Base-by-base conservation (phyloP, 2,797 vertebrate genomes). In the Acanthis flammea region DNA sequence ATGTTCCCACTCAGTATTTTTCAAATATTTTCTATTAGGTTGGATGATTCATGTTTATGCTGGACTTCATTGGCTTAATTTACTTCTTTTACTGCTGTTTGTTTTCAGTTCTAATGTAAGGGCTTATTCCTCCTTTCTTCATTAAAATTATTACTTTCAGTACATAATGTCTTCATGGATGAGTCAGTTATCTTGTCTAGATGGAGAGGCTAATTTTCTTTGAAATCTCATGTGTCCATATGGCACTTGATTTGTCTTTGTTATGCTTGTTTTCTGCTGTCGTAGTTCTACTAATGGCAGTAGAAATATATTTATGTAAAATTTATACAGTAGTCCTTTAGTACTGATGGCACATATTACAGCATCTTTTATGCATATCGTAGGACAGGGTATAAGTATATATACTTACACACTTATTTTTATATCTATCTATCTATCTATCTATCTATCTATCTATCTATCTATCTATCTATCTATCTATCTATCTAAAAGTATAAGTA, bases 1-100 rank as follows among this genome's bases (percentile, higher is more conserved):
- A 81, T 91, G 84, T 87, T 97, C 94, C 91, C 61, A 86, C 55
- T 87, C 92, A 91, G 89, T 95, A 88, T 90, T 87, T 97, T 97
- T 92, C 65, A 96, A 94, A 96, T 95, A 91, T 86, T 97, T 76
- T 86, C 61, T 87, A 30, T 48, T 86, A 28, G 45, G 14, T 45
- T 82, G 68, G 19, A 33, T 89, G 78, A 86, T 80, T 95, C 65
- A 53, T 96, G 75, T 72, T 96, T 92, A 89, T 93, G 54, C 61
- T 92, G 91, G 58, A 86, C 79, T 57, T 87, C 78, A 61, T 86
- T 91, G 88, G 33, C 37, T 94, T 25, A 53, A 14, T 86, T 92
- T 90, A 80, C 68, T 91, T 45, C 33, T 91, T 95, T 77, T 27
- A 45, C 33, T 86, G 25, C 35, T 83, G 51, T 62, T 93, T 87